phyloP scores from a whole-genome alignment of 2,888 invertebrate species.

The Rotaria macrura region DNA sequence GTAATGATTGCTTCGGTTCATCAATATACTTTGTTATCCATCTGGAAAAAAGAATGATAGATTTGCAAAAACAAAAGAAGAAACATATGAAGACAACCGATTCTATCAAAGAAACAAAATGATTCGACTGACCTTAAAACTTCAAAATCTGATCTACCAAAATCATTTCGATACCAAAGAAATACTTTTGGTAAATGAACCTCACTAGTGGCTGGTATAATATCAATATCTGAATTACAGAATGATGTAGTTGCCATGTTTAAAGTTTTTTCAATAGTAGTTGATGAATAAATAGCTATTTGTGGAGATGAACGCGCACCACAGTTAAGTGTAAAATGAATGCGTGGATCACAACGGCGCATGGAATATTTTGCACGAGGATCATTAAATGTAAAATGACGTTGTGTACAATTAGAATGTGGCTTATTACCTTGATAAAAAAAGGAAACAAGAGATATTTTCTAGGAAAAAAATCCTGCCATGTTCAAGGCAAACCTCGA shows the following conservation, averaged over 20 bases:
- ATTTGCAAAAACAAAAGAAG: no score
- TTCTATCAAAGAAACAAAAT: neutral
- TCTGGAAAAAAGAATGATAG: neutral
- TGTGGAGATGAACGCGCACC: constrained; percentile 41
- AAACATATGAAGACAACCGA: no score
- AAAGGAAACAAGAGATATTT: neutral
- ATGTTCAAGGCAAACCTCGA: constrained; percentile 39
- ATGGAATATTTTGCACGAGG: constrained; percentile 42
- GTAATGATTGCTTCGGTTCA: constrained; percentile 13
- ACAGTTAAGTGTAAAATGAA: constrained; percentile 51
- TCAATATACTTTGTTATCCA: constrained; percentile 14
- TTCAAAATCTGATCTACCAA: neutral
- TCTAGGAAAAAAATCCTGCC: neutral
- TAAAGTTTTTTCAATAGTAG: constrained; percentile 24
- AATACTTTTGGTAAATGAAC: constrained; percentile 25
- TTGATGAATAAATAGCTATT: constrained; percentile 22
- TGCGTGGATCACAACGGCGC: constrained; percentile 45
- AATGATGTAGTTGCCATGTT: constrained; percentile 9
- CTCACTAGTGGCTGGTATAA: neutral
- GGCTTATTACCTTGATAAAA: constrained; percentile 45
- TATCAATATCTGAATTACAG: constrained; percentile 27
- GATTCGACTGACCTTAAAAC: neutral
- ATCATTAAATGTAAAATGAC: constrained; percentile 42
- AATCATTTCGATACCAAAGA: constrained; percentile 30
- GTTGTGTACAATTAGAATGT: constrained; percentile 45